Percentiles rank a stretch among this genome's conserved stretches.
Evolutionary conservation across 2,888 invertebrate genomes (phyloP).

Genomic region (Junonia oenone): DNA sequence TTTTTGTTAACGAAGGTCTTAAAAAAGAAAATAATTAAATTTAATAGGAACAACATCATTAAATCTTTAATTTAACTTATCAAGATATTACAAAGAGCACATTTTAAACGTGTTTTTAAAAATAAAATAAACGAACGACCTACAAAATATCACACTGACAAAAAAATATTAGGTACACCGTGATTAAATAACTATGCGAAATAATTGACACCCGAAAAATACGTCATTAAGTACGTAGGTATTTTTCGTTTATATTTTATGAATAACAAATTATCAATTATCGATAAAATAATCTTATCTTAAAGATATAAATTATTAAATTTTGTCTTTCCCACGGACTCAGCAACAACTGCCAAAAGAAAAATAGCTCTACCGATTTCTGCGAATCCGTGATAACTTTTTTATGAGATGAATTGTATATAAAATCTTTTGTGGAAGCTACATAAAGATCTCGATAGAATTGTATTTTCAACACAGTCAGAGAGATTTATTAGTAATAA

Average conservation of each 20-base stretch:
- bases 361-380: conserved; percentile 68
- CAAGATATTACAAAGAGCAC: background rate
- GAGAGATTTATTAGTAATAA: conserved; percentile 59
- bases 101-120: background rate
- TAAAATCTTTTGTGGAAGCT: conserved; percentile 66
- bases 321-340: conserved; percentile 60
- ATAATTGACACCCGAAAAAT: no score
- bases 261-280: conserved; percentile 29
- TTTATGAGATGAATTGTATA: conserved; percentile 74
- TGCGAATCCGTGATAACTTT: conserved; percentile 73
- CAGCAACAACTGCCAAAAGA: conserved; percentile 51
- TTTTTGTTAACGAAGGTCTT: no score
- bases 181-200: conserved; percentile 1
- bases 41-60: no score
- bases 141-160: background rate
- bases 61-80: background rate
- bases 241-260: background rate
- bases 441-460: conserved; percentile 62
- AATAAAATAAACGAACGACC: background rate
- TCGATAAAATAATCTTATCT: background rate
- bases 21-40: no score
- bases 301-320: conserved; percentile 46
- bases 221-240: background rate
- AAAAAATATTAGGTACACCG: background rate
- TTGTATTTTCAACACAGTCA: conserved; percentile 59